Conservation (phyloP, 2,113 vertebrate genomes). For the Paradoxurus hermaphroditus region DNA sequence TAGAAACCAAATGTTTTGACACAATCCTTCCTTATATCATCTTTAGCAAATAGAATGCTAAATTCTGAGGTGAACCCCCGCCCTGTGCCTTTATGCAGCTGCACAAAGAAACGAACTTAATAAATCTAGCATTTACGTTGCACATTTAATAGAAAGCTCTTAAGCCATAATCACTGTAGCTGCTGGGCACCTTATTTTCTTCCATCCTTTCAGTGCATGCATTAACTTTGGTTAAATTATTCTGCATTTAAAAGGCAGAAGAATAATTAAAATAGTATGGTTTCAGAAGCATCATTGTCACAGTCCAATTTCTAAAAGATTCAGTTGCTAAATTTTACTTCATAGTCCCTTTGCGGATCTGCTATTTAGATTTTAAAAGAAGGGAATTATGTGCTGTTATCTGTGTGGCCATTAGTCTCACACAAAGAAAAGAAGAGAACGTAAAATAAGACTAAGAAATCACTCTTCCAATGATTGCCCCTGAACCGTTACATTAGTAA, state of each 20-base stretch:
- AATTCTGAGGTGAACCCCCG: slow-evolving; percentile 18
- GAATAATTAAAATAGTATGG: slow-evolving; percentile 65
- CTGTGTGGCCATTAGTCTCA: slow-evolving; percentile 77
- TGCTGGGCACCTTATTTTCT: slow-evolving; percentile 73
- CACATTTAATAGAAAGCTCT: slow-evolving; percentile 80
- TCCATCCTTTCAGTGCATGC: slow-evolving; percentile 72
- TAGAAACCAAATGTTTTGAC: slow-evolving; percentile 20
- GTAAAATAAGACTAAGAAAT: slow-evolving; percentile 81
- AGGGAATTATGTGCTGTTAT: slow-evolving; percentile 77
- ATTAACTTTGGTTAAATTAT: slow-evolving; percentile 77
- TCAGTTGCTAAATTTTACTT: slow-evolving; percentile 83
- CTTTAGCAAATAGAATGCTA: background rate
- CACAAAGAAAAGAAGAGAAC: slow-evolving; percentile 78
- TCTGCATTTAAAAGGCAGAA: slow-evolving; percentile 73
- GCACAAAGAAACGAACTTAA: slow-evolving; percentile 75
- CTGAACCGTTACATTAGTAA: slow-evolving; percentile 85
- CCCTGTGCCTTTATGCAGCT: slow-evolving; percentile 27
- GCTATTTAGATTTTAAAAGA: slow-evolving; percentile 77
- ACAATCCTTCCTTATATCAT: background rate
- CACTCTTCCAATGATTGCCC: slow-evolving; percentile 88
- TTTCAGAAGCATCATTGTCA: slow-evolving; percentile 76
- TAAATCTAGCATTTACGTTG: slow-evolving; percentile 79
- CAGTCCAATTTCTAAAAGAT: slow-evolving; percentile 79
- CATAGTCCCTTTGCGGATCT: slow-evolving; percentile 80
- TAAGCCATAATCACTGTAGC: slow-evolving; percentile 73